Evolutionary conservation across 2,888 invertebrate genomes (phyloP).

Genomic region (Anoplius nigerrimus): DNA sequence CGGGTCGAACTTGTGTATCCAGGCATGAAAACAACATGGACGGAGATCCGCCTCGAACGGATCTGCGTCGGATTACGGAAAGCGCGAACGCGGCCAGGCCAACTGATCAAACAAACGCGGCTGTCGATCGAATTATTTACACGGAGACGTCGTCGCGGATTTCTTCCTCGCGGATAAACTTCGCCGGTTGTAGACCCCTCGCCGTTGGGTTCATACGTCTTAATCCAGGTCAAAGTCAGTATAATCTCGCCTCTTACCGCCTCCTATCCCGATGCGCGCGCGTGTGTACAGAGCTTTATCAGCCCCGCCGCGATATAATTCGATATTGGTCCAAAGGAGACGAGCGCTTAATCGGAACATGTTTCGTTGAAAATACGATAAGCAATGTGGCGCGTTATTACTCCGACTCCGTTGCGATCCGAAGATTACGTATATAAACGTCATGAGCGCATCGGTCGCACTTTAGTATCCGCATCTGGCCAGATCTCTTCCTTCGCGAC

Average conservation of each 20-base stretch:
- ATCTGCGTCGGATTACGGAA: conserved; percentile 41
- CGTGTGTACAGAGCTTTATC: neutral
- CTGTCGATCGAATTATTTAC: conserved; percentile 47
- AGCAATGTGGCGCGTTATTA: too few relatives aligned
- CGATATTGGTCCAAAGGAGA: too few relatives aligned
- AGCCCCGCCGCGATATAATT: neutral
- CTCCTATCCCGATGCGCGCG: too few relatives aligned
- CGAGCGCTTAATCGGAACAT: too few relatives aligned
- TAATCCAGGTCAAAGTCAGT: conserved; percentile 22
- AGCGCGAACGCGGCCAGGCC: conserved; percentile 34
- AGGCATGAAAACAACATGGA: too few relatives aligned
- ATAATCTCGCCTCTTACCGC: conserved; percentile 1
- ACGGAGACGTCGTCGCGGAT: conserved; percentile 26
- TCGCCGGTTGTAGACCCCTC: conserved; percentile 15
- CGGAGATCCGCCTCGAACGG: conserved; percentile 26
- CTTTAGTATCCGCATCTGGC: too few relatives aligned
- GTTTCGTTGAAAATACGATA: too few relatives aligned
- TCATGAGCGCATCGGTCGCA: too few relatives aligned
- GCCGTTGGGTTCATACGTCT: conserved; percentile 6
- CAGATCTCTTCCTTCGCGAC: too few relatives aligned
- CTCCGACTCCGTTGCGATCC: too few relatives aligned
- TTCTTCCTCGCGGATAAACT: conserved; percentile 15
- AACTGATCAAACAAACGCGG: conserved; percentile 51
- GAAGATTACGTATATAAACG: too few relatives aligned
- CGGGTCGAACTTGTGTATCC: neutral